Conservation (phyloP, 1,140 invertebrate genomes). For the Conus betulinus region DNA sequence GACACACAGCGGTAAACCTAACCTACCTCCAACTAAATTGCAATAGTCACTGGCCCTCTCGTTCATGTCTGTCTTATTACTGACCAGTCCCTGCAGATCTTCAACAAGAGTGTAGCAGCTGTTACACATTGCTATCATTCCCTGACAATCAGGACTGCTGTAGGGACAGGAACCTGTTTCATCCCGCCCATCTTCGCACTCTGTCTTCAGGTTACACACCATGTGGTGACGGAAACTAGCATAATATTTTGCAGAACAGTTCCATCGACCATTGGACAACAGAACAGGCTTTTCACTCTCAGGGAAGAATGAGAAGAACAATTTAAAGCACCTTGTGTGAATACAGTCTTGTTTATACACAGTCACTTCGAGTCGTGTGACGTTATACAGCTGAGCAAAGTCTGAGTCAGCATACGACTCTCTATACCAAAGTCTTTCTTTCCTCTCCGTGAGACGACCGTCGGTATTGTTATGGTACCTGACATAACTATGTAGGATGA, state of each 20-base stretch:
- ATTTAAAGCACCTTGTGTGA: not conserved
- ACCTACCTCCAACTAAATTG: not conserved
- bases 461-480: too few relatives aligned
- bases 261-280: not conserved
- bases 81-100: not conserved
- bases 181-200: slow-evolving; percentile 3
- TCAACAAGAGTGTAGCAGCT: not conserved
- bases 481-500: too few relatives aligned
- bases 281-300: not conserved
- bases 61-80: too few relatives aligned
- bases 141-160: slow-evolving; percentile 15
- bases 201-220: not conserved
- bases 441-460: too few relatives aligned
- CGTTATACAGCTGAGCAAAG: not conserved
- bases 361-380: not conserved
- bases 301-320: slow-evolving; percentile 2
- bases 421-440: too few relatives aligned
- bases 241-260: slow-evolving; percentile 10
- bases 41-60: not conserved
- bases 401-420: not conserved
- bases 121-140: not conserved
- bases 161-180: not conserved
- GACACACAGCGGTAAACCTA: not conserved
- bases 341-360: too few relatives aligned
- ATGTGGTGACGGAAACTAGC: not conserved